Conservation (phyloP, 1,140 invertebrate species). For the Neodiprion pinetum region DNA sequence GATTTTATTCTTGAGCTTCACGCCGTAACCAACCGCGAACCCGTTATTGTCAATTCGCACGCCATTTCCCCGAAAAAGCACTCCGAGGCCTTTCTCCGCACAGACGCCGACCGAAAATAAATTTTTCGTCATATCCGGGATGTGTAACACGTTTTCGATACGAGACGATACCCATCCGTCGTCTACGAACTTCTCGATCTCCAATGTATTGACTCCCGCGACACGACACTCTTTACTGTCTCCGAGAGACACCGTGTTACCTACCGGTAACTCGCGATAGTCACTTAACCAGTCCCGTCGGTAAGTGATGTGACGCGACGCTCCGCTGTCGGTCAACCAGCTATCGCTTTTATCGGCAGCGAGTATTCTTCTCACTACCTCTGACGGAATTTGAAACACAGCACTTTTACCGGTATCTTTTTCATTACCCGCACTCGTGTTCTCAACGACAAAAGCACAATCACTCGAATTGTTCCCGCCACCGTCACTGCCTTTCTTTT, state of each 20-base stretch:
- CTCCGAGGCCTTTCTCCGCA: constrained; percentile 25
- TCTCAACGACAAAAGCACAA: constrained; percentile 15
- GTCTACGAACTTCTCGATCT: constrained; percentile 10
- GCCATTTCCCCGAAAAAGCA: constrained; percentile 21
- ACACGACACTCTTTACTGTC: constrained; percentile 16
- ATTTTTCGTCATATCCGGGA: constrained; percentile 24
- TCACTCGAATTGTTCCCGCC: constrained; percentile 13
- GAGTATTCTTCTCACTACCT: constrained; percentile 8
- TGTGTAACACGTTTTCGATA: constrained; percentile 23
- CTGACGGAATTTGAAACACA: not conserved
- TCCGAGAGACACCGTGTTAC: constrained; percentile 8
- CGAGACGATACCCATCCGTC: constrained; percentile 7
- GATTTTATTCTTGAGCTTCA: constrained; percentile 2
- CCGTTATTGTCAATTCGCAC: constrained; percentile 24
- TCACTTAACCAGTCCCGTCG: constrained; percentile 9
- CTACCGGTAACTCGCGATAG: not conserved
- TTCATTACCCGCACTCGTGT: not conserved
- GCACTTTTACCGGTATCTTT: not conserved
- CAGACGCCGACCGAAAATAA: constrained; percentile 30
- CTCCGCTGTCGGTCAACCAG: not conserved
- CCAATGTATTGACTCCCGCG: constrained; percentile 11
- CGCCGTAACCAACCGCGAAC: constrained; percentile 27
- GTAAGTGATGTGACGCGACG: not conserved
- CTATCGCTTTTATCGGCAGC: constrained; percentile 2
- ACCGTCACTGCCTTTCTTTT: constrained; percentile 18